phyloP scores from a whole-genome alignment of 2,113 vertebrate species.

The Seriola dumerili region DNA sequence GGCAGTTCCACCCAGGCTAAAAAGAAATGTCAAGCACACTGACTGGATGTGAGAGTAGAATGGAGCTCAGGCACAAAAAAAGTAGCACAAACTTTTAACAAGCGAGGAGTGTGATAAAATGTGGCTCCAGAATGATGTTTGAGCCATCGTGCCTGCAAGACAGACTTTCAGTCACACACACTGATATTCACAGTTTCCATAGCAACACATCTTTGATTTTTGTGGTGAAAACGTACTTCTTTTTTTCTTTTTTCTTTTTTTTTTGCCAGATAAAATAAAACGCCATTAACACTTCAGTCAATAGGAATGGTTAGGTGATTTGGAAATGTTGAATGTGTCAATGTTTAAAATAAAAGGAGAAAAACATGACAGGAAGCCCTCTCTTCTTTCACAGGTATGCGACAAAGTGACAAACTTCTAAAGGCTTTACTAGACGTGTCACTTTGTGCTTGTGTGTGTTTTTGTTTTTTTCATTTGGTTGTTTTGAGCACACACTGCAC shows the following conservation, averaged over 20 bases:
- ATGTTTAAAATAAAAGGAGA: not conserved
- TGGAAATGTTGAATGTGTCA: conserved; percentile 9
- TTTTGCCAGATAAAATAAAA: conserved; percentile 60
- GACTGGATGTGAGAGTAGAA: conserved; percentile 53
- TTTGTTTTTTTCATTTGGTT: not conserved
- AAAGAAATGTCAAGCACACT: conserved; percentile 51
- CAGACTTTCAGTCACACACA: conserved; percentile 79
- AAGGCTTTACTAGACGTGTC: conserved; percentile 10
- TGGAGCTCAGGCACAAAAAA: conserved; percentile 50
- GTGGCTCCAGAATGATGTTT: conserved; percentile 79
- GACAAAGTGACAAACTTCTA: conserved; percentile 11
- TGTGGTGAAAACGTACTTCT: conserved; percentile 79
- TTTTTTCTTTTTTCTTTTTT: conserved; percentile 84
- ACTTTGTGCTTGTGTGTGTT: not conserved
- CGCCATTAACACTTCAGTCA: conserved; percentile 29
- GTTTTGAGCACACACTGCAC: not conserved
- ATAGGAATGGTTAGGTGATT: conserved; percentile 15
- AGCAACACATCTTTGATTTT: conserved; percentile 88
- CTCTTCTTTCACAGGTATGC: not conserved
- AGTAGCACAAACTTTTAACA: conserved; percentile 71
- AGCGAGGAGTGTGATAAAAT: conserved; percentile 61
- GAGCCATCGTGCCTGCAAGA: conserved; percentile 84
- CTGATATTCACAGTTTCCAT: conserved; percentile 90
- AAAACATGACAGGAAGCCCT: not conserved
- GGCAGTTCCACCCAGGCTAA: not conserved